A percentile compares a stretch with the other conserved stretches of the same genome.
phyloP scores from a whole-genome alignment of 2,888 invertebrate genomes.

The Parelbella ahira region DNA sequence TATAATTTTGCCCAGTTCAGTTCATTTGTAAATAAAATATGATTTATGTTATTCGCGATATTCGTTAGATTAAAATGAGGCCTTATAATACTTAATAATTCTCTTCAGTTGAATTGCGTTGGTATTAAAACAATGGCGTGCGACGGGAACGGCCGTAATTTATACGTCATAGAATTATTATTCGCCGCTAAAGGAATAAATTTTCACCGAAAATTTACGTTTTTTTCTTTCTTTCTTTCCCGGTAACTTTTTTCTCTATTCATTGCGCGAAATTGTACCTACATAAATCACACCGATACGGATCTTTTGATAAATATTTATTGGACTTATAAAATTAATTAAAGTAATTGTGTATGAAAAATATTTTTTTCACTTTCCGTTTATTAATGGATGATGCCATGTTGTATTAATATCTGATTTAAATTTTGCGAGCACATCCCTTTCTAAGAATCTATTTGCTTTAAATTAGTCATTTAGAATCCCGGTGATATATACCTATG shows the following conservation, averaged over 20 bases:
- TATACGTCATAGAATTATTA: constrained; percentile 44
- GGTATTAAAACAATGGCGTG: constrained; percentile 38
- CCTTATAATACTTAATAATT: constrained; percentile 21
- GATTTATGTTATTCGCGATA: constrained; percentile 22
- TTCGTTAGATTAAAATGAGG: constrained; percentile 26
- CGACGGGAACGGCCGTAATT: constrained; percentile 41
- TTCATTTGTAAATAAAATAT: constrained; percentile 3
- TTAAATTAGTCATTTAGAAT: no score
- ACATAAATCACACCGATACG: constrained; percentile 41
- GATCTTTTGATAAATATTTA: constrained; percentile 44
- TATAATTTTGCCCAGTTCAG: not conserved
- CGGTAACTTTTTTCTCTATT: constrained; percentile 33
- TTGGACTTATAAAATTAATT: constrained; percentile 38
- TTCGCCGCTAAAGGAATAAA: constrained; percentile 42
- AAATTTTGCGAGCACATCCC: no score
- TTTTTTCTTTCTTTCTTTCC: no score
- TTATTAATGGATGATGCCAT: no score
- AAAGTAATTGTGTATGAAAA: constrained; percentile 28
- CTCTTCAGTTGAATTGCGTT: constrained; percentile 29
- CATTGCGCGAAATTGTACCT: constrained; percentile 35
- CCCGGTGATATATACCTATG: no score
- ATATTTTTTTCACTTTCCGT: constrained; percentile 6
- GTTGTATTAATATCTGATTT: no score
- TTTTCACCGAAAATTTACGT: constrained; percentile 38
- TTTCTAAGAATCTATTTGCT: no score